A percentile compares a stretch with the other conserved stretches of the same genome.
Conservation (phyloP, 1,140 invertebrate species). For the Dreissena rostriformis region DNA sequence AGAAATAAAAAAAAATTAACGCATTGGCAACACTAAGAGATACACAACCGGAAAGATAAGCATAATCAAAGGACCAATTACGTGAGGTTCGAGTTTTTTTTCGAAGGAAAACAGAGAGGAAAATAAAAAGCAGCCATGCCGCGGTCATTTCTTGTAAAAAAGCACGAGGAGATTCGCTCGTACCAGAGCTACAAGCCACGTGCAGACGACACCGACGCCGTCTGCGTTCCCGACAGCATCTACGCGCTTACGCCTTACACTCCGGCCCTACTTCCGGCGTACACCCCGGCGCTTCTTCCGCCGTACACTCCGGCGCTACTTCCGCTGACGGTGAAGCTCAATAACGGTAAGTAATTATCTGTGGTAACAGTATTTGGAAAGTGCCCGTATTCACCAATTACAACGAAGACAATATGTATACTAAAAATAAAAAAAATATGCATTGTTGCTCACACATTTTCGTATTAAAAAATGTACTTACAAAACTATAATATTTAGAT, state of each 20-base stretch:
- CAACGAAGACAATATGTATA: too few relatives aligned
- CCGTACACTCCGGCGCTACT: slow-evolving; percentile 68
- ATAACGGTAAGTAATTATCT: slow-evolving; percentile 71
- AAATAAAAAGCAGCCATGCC: slow-evolving; percentile 77
- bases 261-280: slow-evolving; percentile 47
- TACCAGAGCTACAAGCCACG: slow-evolving; percentile 64
- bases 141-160: slow-evolving; percentile 81
- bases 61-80: neutral
- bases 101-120: slow-evolving; percentile 2
- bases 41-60: neutral
- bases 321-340: slow-evolving; percentile 73
- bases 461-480: too few relatives aligned
- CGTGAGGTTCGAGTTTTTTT: neutral
- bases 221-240: slow-evolving; percentile 61
- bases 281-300: slow-evolving; percentile 67
- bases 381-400: too few relatives aligned
- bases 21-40: neutral
- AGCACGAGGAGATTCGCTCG: slow-evolving; percentile 70
- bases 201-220: slow-evolving; percentile 63
- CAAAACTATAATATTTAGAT: too few relatives aligned
- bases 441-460: too few relatives aligned
- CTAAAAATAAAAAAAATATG: too few relatives aligned
- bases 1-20: too few relatives aligned
- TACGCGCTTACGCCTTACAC: slow-evolving; percentile 73
- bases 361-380: too few relatives aligned